These are phyloP conservation scores for Pterocles gutturalis DNA, from an alignment of 2,113 vertebrate species.

Conservation along the genomic window DNA sequence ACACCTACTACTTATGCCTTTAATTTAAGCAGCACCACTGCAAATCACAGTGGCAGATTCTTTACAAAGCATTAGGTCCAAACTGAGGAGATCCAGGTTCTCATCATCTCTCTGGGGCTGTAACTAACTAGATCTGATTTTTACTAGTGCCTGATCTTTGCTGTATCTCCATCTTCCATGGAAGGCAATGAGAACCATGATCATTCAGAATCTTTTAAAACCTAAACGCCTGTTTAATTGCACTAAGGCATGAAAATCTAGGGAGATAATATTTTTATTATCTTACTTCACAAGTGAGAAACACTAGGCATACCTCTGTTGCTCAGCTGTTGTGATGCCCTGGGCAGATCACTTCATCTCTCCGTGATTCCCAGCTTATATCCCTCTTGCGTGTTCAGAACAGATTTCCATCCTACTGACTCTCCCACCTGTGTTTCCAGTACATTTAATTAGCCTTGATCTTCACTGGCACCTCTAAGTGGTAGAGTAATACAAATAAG, in stretches of 20 bases:
- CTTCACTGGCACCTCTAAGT: neutral
- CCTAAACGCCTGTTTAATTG: neutral
- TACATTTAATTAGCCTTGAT: neutral
- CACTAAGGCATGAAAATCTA: neutral
- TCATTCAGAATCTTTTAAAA: neutral
- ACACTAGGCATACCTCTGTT: rapidly evolving
- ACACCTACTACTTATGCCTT: neutral
- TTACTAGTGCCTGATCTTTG: neutral
- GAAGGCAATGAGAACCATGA: neutral
- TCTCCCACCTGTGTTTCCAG: neutral
- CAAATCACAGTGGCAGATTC: neutral
- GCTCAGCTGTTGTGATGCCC: neutral
- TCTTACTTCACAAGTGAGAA: neutral
- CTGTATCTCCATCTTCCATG: neutral
- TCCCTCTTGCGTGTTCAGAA: neutral
- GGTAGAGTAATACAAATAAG: neutral
- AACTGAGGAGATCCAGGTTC: neutral
- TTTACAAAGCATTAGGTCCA: rapidly evolving
- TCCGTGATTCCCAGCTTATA: neutral
- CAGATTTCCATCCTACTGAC: neutral
- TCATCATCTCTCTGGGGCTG: neutral
- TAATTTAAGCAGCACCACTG: neutral
- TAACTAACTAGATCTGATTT: neutral
- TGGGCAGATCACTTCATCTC: neutral
- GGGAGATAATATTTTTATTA: neutral